A percentile compares a stretch with the other conserved stretches of the same genome.
These are phyloP conservation scores for Acleris laterana DNA, from an alignment of 2,888 invertebrate genomes.

Conservation along the genomic window DNA sequence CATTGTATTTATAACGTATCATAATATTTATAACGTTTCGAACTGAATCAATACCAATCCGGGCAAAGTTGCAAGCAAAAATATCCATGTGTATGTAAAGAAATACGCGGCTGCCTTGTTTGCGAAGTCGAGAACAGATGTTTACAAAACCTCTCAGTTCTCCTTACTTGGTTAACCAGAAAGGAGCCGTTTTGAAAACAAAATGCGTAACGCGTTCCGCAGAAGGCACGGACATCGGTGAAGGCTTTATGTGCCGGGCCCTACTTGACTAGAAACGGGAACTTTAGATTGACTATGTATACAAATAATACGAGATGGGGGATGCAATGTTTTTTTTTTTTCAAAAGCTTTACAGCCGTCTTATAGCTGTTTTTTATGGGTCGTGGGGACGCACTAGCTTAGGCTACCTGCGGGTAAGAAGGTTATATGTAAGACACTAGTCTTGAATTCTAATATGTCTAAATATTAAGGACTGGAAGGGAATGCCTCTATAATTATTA, in stretches of 20 bases:
- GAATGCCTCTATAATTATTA: too few relatives aligned
- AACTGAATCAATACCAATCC: background rate
- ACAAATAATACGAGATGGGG: too few relatives aligned
- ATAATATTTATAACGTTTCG: too few relatives aligned
- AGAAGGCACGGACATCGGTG: slow-evolving; percentile 46
- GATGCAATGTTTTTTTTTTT: too few relatives aligned
- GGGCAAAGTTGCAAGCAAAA: background rate
- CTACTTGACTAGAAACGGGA: background rate
- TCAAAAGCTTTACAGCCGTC: too few relatives aligned
- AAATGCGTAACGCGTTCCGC: slow-evolving; percentile 55
- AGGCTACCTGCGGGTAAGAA: too few relatives aligned
- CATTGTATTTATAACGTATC: too few relatives aligned
- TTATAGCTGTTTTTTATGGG: too few relatives aligned
- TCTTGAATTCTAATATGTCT: too few relatives aligned
- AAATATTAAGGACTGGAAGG: too few relatives aligned
- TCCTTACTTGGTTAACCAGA: slow-evolving; percentile 51
- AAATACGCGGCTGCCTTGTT: slow-evolving; percentile 1
- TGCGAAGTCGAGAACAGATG: slow-evolving; percentile 35
- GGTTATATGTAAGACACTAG: too few relatives aligned
- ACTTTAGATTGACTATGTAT: background rate
- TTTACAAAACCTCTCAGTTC: slow-evolving; percentile 52
- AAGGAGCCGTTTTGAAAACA: slow-evolving; percentile 70
- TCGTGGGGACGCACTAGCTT: too few relatives aligned
- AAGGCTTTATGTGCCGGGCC: slow-evolving; percentile 10
- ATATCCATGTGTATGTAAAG: background rate